A percentile compares a stretch with the other conserved stretches of the same genome.
Evolutionary conservation across 1,140 invertebrate species (phyloP).

Genomic region (Halyomorpha halys): DNA sequence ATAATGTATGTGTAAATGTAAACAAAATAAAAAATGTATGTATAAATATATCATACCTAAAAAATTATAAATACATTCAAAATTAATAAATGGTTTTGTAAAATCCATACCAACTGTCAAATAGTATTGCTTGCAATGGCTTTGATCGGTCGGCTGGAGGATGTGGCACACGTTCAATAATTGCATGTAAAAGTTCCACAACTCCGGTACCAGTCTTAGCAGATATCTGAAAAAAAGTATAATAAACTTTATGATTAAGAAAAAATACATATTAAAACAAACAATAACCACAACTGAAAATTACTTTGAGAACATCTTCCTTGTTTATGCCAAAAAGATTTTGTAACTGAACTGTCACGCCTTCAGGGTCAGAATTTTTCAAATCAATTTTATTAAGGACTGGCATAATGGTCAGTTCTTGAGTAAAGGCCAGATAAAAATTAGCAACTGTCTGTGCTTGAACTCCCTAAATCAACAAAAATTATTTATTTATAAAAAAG

Average conservation of each 20-base stretch:
- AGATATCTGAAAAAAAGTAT: conserved; percentile 50
- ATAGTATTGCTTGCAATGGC: conserved; percentile 70
- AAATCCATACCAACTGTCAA: conserved; percentile 82
- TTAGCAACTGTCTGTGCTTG: conserved; percentile 98
- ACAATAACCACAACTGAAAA: conserved; percentile 29
- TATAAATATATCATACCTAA: no score
- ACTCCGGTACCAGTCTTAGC: conserved; percentile 83
- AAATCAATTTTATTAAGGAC: conserved; percentile 96
- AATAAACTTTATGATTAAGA: not conserved
- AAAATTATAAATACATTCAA: no score
- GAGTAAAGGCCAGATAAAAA: conserved; percentile 81
- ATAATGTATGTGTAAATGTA: conserved; percentile 32
- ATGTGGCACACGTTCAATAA: conserved; percentile 68
- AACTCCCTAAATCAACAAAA: conserved; percentile 48
- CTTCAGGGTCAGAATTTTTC: conserved; percentile 76
- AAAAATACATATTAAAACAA: conserved; percentile 9
- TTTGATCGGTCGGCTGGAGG: conserved; percentile 50
- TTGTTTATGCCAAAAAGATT: conserved; percentile 75
- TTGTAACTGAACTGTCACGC: conserved; percentile 65
- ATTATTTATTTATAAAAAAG: not conserved
- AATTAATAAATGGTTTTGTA: not conserved
- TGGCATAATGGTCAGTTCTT: conserved; percentile 75
- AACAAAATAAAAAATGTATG: not conserved
- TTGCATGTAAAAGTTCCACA: conserved; percentile 57
- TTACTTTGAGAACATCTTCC: conserved; percentile 53